Conservation (phyloP, 2,113 vertebrate species). For the Scartelaos histophorus region DNA sequence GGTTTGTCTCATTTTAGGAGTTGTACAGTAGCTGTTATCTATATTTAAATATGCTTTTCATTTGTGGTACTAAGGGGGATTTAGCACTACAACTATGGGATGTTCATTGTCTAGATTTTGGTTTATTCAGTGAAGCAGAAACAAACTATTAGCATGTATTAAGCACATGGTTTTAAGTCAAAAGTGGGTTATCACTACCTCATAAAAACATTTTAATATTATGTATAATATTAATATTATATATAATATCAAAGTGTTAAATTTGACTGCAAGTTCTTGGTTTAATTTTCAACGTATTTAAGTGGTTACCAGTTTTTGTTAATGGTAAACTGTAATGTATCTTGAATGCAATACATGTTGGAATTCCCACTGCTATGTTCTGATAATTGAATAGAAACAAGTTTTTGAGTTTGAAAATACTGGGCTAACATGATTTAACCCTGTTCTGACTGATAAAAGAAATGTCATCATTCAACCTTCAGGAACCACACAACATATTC, state of each 20-base stretch:
- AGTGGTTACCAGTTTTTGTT: too few species aligned
- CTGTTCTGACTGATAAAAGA: too few species aligned
- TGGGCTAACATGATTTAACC: too few species aligned
- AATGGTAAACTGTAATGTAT: too few species aligned
- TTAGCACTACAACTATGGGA: background rate
- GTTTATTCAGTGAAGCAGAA: background rate
- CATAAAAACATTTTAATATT: background rate
- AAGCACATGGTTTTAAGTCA: background rate
- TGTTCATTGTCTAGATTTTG: background rate
- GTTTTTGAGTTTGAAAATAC: too few species aligned
- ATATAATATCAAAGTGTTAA: too few species aligned
- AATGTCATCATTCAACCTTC: too few species aligned
- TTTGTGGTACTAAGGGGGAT: slow-evolving; percentile 10
- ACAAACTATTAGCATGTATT: background rate
- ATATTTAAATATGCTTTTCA: background rate
- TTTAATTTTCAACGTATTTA: too few species aligned
- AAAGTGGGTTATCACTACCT: background rate
- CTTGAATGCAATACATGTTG: background rate
- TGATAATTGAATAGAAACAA: too few species aligned
- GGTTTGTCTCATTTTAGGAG: background rate
- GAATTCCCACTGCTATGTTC: background rate
- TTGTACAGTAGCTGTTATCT: background rate
- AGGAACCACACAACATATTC: background rate
- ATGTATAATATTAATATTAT: too few species aligned
- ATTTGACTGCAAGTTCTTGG: too few species aligned